Evolutionary conservation across 2,113 vertebrate genomes (phyloP).

Genomic region (Nycticryphes semicollaris): DNA sequence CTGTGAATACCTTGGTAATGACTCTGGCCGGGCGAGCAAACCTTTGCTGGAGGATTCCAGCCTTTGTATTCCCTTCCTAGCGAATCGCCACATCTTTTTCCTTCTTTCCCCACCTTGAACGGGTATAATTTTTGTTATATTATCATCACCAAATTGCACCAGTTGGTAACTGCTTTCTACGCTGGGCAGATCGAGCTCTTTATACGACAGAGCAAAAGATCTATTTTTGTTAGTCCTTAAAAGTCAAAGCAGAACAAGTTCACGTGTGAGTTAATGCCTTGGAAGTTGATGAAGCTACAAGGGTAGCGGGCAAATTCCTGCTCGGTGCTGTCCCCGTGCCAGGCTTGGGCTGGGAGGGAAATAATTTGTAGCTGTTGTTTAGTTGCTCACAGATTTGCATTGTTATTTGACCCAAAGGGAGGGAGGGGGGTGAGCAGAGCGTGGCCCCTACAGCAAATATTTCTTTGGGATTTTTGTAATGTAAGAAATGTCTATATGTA

Average conservation of each 20-base stretch:
- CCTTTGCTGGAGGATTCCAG: not conserved
- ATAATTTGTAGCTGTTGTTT: fast-evolving
- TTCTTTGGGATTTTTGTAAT: conserved; percentile 4
- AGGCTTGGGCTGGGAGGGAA: not conserved
- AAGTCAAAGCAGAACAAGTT: fast-evolving
- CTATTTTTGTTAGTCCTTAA: not conserved
- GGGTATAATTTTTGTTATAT: not conserved
- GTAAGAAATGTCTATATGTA: conserved; percentile 50
- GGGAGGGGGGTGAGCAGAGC: not conserved
- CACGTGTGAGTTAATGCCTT: fast-evolving
- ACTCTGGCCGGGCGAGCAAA: not conserved
- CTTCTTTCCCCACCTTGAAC: not conserved
- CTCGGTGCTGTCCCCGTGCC: fast-evolving
- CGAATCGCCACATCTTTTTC: fast-evolving
- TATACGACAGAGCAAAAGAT: not conserved
- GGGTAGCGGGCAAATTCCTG: not conserved
- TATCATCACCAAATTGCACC: fast-evolving
- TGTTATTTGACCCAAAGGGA: not conserved
- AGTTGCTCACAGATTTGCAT: not conserved
- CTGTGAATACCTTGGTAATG: not conserved
- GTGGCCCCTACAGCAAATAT: not conserved
- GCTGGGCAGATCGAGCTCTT: not conserved
- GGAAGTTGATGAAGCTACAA: fast-evolving
- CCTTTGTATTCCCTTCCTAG: not conserved
- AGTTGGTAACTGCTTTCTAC: not conserved